Evolutionary conservation across 2,888 invertebrate genomes (phyloP).

Genomic region (Steinernema scapterisci): DNA sequence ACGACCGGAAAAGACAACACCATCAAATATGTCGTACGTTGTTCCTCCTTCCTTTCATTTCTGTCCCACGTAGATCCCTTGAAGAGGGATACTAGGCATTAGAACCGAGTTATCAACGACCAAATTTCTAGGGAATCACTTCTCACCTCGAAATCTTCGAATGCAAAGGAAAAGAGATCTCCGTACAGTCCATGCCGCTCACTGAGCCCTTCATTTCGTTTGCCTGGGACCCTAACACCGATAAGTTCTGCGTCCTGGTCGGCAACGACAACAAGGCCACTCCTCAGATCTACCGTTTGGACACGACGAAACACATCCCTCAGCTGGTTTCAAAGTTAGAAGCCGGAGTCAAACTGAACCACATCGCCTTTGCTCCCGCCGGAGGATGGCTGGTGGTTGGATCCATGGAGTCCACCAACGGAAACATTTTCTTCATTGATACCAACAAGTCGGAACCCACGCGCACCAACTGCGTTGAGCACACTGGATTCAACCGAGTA

Average conservation of each 20-base stretch:
- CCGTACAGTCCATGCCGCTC: conserved; percentile 94
- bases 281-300: conserved; percentile 62
- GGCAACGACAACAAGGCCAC: conserved; percentile 72
- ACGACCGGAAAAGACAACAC: conserved; percentile 83
- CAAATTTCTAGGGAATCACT: conserved; percentile 74
- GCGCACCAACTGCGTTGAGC: conserved; percentile 51
- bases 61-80: too few relatives aligned
- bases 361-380: conserved; percentile 60
- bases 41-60: conserved; percentile 39
- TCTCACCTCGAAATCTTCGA: conserved; percentile 99
- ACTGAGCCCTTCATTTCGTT: conserved; percentile 80
- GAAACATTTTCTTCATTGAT: conserved; percentile 65
- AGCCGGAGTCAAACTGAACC: conserved; percentile 61
- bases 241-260: conserved; percentile 93
- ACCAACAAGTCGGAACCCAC: conserved; percentile 57
- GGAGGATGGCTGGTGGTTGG: conserved; percentile 71
- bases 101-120: neutral
- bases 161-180: conserved; percentile 85
- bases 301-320: conserved; percentile 59
- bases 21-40: conserved; percentile 81
- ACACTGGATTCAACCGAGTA: conserved; percentile 54
- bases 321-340: conserved; percentile 61
- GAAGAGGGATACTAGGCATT: too few relatives aligned
- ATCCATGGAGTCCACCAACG: conserved; percentile 56
- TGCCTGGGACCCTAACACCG: conserved; percentile 90